Base-by-base conservation (phyloP, 2,797 vertebrate genomes). In the Acipenser ruthenus region DNA sequence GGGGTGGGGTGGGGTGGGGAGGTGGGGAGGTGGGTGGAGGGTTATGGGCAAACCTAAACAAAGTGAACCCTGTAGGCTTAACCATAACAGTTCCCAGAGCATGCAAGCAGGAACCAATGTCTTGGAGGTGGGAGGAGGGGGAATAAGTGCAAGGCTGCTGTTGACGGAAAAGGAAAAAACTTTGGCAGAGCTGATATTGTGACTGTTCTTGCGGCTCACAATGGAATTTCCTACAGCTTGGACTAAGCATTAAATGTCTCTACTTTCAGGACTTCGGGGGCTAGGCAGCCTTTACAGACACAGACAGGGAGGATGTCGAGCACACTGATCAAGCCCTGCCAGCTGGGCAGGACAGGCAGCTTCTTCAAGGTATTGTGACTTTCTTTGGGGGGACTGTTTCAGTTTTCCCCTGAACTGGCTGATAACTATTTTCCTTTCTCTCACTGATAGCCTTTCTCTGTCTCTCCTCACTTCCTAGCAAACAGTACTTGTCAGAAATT, bases 291-390 rank as follows among this genome's bases (percentile, higher is more conserved):
- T 76, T 74, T 67, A 74, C 64, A 67, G 69, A 76, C 37, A 63
- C 53, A 49, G 55, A 37, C 37, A 66, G 70, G 58, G 71, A 82
- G 81, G 78, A 91, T 91, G 90, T 86, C 89, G 15, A 70, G 85
- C 72, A 65, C 79, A 59, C 77, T 78, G 51, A 87, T 80, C 86
- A 73, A 77, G 66, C 62, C 86, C 73, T 69, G 70, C 62, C 76
- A 80, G 65, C 82, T 76, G 69, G 90, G 93, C 77, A 86, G 90
- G 74, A 91, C 90, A 71, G 87, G 91, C 61, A 95, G 93, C 80
- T 98, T 95, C 86, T 96, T 98, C 80, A 97, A 98, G 93, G 95
- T 98, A 89, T 87, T 68, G 66, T 6, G 60, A 37, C 37, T 37
- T 37, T 37, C 37, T 37, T 37, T 37, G 37, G 37, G 37, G 4